Conservation (phyloP, 2,888 invertebrate species). For the Odontothrips loti region DNA sequence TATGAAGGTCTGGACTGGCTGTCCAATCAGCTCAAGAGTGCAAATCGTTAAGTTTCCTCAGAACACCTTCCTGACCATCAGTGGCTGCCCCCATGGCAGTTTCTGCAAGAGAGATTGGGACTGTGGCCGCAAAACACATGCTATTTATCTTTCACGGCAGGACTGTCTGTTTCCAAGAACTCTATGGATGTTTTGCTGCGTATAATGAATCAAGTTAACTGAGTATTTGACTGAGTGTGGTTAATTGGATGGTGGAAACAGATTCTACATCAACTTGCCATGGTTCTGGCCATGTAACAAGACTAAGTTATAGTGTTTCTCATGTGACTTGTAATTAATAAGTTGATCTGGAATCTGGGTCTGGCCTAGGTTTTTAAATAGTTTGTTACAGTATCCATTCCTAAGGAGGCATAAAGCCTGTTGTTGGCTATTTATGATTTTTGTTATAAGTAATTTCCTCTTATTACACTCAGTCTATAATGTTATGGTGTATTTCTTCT, state of each 20-base stretch:
- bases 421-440: conserved; percentile 27
- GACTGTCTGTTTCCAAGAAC: conserved; percentile 26
- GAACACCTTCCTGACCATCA: conserved; percentile 16
- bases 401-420: conserved; percentile 26
- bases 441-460: conserved; percentile 25
- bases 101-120: conserved; percentile 26
- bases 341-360: conserved; percentile 24
- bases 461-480: conserved; percentile 19
- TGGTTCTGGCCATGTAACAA: conserved; percentile 17
- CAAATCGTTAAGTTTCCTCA: conserved; percentile 72
- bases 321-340: conserved; percentile 25
- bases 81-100: conserved; percentile 14
- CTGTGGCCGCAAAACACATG: conserved; percentile 22
- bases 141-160: conserved; percentile 26
- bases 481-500: conserved; percentile 23
- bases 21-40: conserved; percentile 98
- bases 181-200: conserved; percentile 24
- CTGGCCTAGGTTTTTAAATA: conserved; percentile 26
- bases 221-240: conserved; percentile 20
- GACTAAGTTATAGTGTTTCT: conserved; percentile 22
- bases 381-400: conserved; percentile 26
- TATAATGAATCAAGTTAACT: conserved; percentile 7
- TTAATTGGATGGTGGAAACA: conserved; percentile 25
- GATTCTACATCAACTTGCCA: conserved; percentile 25
- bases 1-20: conserved; percentile 99